Conservation (phyloP, 2,888 invertebrate genomes). For the Amphiduros pacificus region DNA sequence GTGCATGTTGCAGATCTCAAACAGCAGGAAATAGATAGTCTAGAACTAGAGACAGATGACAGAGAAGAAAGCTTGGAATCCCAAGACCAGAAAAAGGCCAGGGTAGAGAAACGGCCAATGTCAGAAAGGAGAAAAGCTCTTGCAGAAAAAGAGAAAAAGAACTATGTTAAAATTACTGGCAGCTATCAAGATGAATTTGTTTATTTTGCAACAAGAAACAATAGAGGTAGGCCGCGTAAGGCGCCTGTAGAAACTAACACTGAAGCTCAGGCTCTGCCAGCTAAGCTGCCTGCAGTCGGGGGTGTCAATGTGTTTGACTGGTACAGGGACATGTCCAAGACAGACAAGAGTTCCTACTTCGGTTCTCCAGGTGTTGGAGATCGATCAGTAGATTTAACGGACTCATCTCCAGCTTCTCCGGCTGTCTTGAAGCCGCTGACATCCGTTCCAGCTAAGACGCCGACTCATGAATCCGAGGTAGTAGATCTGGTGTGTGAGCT, state of each 20-base stretch:
- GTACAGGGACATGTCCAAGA: constrained; percentile 34
- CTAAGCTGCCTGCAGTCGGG: constrained; percentile 9
- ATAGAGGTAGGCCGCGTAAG: constrained; percentile 42
- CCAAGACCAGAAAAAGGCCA: not conserved
- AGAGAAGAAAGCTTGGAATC: not conserved
- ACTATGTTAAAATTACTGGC: constrained; percentile 55
- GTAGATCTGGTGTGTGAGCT: constrained; percentile 30
- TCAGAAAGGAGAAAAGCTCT: constrained; percentile 10
- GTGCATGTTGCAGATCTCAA: not conserved
- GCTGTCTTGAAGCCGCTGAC: not conserved
- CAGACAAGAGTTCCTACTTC: constrained; percentile 31
- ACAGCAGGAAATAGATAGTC: not conserved
- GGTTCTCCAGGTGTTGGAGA: constrained; percentile 3
- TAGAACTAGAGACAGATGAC: not conserved
- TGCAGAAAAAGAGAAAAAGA: constrained; percentile 26
- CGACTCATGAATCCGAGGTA: constrained; percentile 34
- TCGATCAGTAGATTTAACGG: too few species aligned
- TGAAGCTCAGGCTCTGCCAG: constrained; percentile 23
- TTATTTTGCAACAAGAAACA: constrained; percentile 55
- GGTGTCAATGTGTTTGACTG: constrained; percentile 33
- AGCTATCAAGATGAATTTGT: constrained; percentile 58
- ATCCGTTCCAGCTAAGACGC: constrained; percentile 10
- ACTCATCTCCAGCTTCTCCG: not conserved
- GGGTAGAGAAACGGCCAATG: not conserved
- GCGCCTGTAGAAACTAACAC: constrained; percentile 43